Percentiles rank a stretch among this genome's conserved stretches.
Evolutionary conservation across 2,113 vertebrate species (phyloP).

Genomic region (Spilogale gracilis): DNA sequence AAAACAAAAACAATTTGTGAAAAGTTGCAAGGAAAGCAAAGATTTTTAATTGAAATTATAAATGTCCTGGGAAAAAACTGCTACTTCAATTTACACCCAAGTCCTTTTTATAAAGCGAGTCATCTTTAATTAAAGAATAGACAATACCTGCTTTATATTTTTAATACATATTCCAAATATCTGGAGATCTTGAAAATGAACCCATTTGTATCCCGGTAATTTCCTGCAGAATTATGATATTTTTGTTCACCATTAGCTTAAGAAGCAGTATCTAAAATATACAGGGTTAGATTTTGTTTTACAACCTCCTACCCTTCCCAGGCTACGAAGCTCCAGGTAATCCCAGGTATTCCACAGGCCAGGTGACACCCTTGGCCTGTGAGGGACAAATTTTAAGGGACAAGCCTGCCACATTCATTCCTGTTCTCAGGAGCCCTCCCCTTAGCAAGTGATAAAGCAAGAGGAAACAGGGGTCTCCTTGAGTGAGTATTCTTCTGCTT

Average conservation of each 20-base stretch:
- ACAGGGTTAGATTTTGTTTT: not conserved
- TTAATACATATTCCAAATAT: not conserved
- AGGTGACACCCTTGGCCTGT: no score
- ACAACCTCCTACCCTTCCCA: not conserved
- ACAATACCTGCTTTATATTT: not conserved
- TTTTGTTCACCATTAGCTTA: not conserved
- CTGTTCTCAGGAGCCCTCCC: not conserved
- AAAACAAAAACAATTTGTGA: not conserved
- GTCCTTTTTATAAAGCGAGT: not conserved
- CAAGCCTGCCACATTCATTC: rapidly evolving
- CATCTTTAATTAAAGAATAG: not conserved
- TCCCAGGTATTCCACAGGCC: not conserved
- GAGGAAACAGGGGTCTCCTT: not conserved
- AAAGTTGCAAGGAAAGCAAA: constrained; percentile 6
- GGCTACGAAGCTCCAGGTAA: not conserved
- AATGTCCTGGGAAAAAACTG: not conserved
- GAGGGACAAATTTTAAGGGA: not conserved
- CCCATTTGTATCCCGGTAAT: not conserved
- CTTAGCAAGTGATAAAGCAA: not conserved
- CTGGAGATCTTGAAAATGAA: not conserved
- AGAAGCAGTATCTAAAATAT: not conserved
- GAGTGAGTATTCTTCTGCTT: not conserved
- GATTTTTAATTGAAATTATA: not conserved
- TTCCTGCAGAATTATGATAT: not conserved
- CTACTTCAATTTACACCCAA: not conserved